Evolutionary conservation across 2,113 vertebrate genomes (phyloP).

Genomic region (Camelus dromedarius): DNA sequence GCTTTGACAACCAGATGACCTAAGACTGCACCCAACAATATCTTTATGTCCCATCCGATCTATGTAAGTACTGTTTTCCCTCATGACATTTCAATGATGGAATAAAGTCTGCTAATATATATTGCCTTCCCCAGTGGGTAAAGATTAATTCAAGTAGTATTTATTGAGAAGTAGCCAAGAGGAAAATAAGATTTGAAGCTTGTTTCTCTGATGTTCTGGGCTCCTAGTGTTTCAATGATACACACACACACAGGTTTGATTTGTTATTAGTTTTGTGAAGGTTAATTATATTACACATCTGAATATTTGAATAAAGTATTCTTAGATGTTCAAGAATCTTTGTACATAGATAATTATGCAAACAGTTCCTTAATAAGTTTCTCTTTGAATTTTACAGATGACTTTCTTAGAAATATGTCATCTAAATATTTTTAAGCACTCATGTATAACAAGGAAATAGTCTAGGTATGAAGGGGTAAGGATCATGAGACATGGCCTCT

Average conservation of each 20-base stretch:
- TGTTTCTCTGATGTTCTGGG: constrained; percentile 53
- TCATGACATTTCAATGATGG: constrained; percentile 13
- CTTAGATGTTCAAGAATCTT: background rate
- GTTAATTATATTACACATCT: constrained; percentile 17
- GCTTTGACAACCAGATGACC: background rate
- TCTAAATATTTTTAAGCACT: constrained; percentile 18
- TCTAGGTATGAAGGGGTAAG: background rate
- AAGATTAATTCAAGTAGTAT: constrained; percentile 45
- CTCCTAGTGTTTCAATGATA: constrained; percentile 21
- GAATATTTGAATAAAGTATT: constrained; percentile 28
- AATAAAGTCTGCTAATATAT: constrained; percentile 21
- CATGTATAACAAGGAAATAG: background rate
- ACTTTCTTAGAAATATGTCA: constrained; percentile 20
- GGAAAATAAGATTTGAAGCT: constrained; percentile 63
- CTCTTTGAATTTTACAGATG: background rate
- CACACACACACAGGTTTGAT: background rate
- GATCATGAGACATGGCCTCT: background rate
- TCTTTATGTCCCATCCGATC: background rate
- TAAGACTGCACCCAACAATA: background rate
- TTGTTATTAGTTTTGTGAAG: constrained; percentile 1
- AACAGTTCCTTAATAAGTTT: background rate
- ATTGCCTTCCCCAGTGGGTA: constrained; percentile 4
- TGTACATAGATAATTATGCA: constrained; percentile 2
- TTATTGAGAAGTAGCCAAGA: constrained; percentile 56
- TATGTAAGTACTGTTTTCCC: constrained; percentile 1